These are phyloP conservation scores for Distichodus sexfasciatus DNA, from an alignment of 2,797 vertebrate species.

Conservation along the genomic window DNA sequence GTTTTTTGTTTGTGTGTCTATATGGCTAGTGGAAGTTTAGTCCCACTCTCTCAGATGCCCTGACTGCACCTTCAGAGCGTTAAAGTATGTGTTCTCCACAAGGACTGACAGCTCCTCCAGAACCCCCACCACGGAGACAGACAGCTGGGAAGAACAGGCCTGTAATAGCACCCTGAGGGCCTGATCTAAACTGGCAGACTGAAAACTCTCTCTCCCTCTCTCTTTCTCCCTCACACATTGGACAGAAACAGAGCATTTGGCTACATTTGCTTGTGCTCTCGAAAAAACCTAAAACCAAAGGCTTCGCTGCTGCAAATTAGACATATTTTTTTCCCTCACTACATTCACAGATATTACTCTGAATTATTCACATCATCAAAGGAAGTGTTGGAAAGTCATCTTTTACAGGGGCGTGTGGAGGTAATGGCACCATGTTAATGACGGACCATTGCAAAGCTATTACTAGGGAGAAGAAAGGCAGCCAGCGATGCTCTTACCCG, in stretches of 20 bases:
- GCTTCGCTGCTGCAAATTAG: neutral
- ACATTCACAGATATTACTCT: neutral
- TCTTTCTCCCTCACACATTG: neutral
- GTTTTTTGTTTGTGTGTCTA: neutral
- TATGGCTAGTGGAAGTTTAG: no score
- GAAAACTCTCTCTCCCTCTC: slow-evolving; percentile 7
- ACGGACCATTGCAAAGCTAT: neutral
- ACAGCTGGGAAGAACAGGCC: slow-evolving; percentile 1
- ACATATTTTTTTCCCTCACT: neutral
- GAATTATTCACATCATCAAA: neutral
- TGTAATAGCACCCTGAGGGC: neutral
- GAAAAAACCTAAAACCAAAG: neutral
- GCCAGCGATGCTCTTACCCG: slow-evolving; percentile 63
- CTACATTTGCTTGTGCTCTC: neutral
- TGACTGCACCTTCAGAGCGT: neutral
- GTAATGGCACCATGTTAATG: neutral
- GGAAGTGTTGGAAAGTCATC: neutral
- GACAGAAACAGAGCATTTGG: neutral
- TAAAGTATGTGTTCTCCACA: neutral
- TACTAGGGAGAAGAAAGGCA: neutral
- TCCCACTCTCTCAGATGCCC: neutral
- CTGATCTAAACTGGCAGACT: neutral
- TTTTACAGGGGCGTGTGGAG: neutral
- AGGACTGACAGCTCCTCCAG: neutral
- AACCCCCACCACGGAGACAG: neutral